Evolutionary conservation across 2,113 vertebrate species (phyloP), one percentile per base, ranked within the genome.

Genomic region (Peromyscus maniculatus): DNA sequence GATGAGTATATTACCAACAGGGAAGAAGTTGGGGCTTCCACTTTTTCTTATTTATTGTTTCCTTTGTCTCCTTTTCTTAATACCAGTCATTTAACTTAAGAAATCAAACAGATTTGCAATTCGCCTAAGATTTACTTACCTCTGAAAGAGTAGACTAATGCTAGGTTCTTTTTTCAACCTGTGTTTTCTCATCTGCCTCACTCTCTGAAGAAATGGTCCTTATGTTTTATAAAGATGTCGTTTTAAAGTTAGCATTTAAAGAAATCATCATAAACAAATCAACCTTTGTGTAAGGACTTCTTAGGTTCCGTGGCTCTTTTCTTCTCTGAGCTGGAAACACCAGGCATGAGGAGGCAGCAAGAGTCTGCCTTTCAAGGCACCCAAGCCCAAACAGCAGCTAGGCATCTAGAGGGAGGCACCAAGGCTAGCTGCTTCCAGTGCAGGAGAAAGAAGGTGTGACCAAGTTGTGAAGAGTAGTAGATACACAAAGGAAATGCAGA

Each of bases 131-230:
- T 75, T 39, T 94, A 72, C 1, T 52, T 89, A 8, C 83, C 19
- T 97, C 13, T 31, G 64, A 67, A 93, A 93, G 43, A 92, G 33
- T 83, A 87, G 8, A 75, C 36, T 13, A 49, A 91, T 95, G 55
- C 13, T 89, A 94, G 87, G 39, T 92, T 74, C 24, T 95, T 72
- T 93, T 94, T 91, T 46, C 64, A 26, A 96, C 96, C 86, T 97
- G 72, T 66, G 10, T 4, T 91, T 98, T 98, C 67, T 98, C 67
- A 96, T 90, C 75, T 97, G 96, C 57, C 55, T 89, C 43, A 90
- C 46, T 95, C 66, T 97, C 62, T 69, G 93, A 80, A 94, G 72
- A 97, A 97, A 96, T 96, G 93, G 92, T 97, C 90, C 71, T 98
- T 98, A 92, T 96, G 52, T 97, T 97, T 75, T 96, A 46, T 59